A percentile compares a stretch with the other conserved stretches of the same genome.
Evolutionary conservation across 2,888 invertebrate genomes (phyloP).

Genomic region (Trissoscelio sp.): DNA sequence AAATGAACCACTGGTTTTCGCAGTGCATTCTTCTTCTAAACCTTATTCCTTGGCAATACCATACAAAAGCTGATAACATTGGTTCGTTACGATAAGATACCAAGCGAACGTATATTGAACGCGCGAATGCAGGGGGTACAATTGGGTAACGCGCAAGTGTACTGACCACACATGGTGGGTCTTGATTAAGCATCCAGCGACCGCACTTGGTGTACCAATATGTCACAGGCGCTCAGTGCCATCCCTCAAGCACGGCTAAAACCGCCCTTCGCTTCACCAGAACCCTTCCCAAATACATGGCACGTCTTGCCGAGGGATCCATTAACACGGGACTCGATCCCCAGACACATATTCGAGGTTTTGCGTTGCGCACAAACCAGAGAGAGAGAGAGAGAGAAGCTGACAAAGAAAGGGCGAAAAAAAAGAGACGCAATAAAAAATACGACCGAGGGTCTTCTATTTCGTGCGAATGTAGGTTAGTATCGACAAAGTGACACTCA

Average conservation of each 20-base stretch:
- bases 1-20: no score
- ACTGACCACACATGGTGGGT: constrained; percentile 68
- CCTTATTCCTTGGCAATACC: no score
- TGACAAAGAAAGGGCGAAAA: background rate
- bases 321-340: constrained; percentile 56
- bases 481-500: constrained; percentile 59
- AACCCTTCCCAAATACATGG: constrained; percentile 34
- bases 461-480: constrained; percentile 50
- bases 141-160: constrained; percentile 46
- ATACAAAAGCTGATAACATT: constrained; percentile 11
- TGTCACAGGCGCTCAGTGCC: constrained; percentile 70
- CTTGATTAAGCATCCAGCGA: constrained; percentile 74
- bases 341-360: constrained; percentile 54
- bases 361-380: constrained; percentile 1
- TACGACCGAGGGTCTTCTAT: constrained; percentile 16
- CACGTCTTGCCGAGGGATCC: constrained; percentile 63
- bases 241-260: constrained; percentile 54
- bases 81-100: constrained; percentile 47
- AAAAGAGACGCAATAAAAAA: constrained; percentile 6
- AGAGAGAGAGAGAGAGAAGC: background rate
- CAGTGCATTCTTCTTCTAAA: no score
- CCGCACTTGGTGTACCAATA: constrained; percentile 73
- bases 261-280: constrained; percentile 24
- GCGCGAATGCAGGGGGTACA: constrained; percentile 26
- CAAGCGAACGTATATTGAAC: constrained; percentile 30